phyloP scores from a whole-genome alignment of 2,113 vertebrate genomes.

The Ctenodactylus gundi region DNA sequence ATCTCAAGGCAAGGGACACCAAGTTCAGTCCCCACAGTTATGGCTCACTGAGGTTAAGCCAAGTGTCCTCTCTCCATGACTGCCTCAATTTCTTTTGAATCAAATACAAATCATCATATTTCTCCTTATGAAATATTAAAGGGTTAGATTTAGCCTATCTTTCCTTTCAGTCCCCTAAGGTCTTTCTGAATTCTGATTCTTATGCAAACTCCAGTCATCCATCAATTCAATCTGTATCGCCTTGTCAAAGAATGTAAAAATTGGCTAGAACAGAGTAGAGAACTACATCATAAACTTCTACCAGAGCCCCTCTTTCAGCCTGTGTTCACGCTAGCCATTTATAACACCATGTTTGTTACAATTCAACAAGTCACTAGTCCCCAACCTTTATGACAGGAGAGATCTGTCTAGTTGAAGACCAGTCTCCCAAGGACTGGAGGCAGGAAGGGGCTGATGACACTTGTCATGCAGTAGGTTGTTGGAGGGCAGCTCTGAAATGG shows the following conservation, averaged over 20 bases:
- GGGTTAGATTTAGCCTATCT: neutral
- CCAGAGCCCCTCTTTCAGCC: neutral
- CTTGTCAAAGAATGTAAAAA: neutral
- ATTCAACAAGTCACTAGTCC: too few species aligned
- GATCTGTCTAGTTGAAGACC: too few species aligned
- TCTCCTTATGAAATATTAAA: neutral
- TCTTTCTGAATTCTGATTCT: constrained; percentile 17
- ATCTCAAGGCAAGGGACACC: neutral
- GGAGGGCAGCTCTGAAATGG: too few species aligned
- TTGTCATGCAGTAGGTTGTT: too few species aligned
- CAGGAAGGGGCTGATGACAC: too few species aligned
- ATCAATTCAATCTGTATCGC: neutral
- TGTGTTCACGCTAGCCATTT: neutral
- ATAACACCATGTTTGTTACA: neutral
- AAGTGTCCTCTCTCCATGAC: neutral
- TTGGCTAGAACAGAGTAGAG: neutral
- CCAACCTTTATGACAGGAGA: too few species aligned
- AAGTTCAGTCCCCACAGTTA: neutral
- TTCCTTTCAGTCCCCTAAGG: neutral
- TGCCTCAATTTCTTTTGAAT: neutral
- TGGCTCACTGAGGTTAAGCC: neutral
- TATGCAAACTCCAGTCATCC: neutral
- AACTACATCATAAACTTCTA: neutral
- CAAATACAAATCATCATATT: neutral
- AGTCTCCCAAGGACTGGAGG: too few species aligned